These are phyloP conservation scores for Coendou prehensilis DNA, from an alignment of 2,797 vertebrate species.

Conservation along the genomic window DNA sequence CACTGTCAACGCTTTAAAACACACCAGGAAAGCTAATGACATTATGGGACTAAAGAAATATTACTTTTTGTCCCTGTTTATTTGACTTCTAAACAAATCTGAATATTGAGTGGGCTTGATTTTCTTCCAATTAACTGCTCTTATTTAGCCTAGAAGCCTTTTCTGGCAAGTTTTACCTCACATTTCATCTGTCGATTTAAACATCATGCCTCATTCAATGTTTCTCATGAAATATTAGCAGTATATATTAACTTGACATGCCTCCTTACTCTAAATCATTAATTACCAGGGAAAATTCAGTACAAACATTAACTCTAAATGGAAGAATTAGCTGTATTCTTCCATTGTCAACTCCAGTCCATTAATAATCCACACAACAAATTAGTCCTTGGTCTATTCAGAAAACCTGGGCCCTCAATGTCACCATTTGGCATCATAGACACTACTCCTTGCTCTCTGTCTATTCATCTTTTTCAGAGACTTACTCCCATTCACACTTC, in stretches of 20 bases:
- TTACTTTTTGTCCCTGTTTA: constrained; percentile 53
- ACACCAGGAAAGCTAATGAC: constrained; percentile 9
- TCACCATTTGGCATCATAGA: not conserved
- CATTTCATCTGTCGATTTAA: constrained; percentile 70
- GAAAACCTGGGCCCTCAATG: not conserved
- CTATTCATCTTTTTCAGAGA: constrained; percentile 59
- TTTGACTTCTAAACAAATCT: constrained; percentile 58
- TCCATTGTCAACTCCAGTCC: constrained; percentile 55
- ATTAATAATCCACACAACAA: constrained; percentile 65
- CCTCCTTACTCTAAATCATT: constrained; percentile 66
- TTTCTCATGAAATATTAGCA: constrained; percentile 73
- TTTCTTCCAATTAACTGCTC: constrained; percentile 71
- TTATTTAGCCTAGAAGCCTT: constrained; percentile 66
- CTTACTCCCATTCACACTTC: constrained; percentile 30
- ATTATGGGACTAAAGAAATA: not conserved
- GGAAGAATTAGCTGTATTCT: constrained; percentile 71
- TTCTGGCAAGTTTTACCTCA: constrained; percentile 60
- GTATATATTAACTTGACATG: constrained; percentile 66
- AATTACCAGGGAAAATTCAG: constrained; percentile 67
- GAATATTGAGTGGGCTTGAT: constrained; percentile 69
- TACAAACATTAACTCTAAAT: constrained; percentile 68
- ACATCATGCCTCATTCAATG: constrained; percentile 65
- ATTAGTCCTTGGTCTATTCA: constrained; percentile 12
- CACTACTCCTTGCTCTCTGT: constrained; percentile 5
- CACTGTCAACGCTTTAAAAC: not conserved